These are phyloP conservation scores for Hyles vespertilio DNA, from an alignment of 1,140 invertebrate species.

Conservation along the genomic window DNA sequence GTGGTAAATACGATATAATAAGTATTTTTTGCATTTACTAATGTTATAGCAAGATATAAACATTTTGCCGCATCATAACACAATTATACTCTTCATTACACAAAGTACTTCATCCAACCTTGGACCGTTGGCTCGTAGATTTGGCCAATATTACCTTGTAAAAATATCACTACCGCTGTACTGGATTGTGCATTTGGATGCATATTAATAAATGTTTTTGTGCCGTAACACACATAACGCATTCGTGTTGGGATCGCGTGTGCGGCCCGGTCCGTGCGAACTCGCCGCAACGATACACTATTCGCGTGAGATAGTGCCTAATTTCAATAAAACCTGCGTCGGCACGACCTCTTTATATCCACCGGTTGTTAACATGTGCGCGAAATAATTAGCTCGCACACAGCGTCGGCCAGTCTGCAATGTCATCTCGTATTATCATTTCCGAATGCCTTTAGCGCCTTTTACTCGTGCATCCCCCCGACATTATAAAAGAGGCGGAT, in stretches of 20 bases:
- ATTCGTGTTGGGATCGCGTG: slow-evolving; percentile 14
- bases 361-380: neutral
- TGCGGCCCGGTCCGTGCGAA: slow-evolving; percentile 12
- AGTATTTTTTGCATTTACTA: too few species aligned
- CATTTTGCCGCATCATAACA: too few species aligned
- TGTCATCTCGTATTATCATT: slow-evolving; percentile 54
- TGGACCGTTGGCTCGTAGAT: too few species aligned
- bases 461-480: slow-evolving; percentile 62
- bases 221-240: slow-evolving; percentile 14
- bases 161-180: too few species aligned
- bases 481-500: slow-evolving; percentile 60
- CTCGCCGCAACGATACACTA: slow-evolving; percentile 11
- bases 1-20: too few species aligned
- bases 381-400: slow-evolving; percentile 7
- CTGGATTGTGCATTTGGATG: too few species aligned
- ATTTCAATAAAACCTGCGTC: slow-evolving; percentile 14
- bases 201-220: slow-evolving; percentile 4
- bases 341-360: slow-evolving; percentile 1
- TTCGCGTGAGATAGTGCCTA: slow-evolving; percentile 19
- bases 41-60: too few species aligned
- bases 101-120: too few species aligned
- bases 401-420: slow-evolving; percentile 52
- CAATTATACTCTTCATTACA: too few species aligned
- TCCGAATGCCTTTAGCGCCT: slow-evolving; percentile 56
- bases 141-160: too few species aligned